Conservation (phyloP, 2,797 vertebrate genomes). For the Pelochelys cantorii region DNA sequence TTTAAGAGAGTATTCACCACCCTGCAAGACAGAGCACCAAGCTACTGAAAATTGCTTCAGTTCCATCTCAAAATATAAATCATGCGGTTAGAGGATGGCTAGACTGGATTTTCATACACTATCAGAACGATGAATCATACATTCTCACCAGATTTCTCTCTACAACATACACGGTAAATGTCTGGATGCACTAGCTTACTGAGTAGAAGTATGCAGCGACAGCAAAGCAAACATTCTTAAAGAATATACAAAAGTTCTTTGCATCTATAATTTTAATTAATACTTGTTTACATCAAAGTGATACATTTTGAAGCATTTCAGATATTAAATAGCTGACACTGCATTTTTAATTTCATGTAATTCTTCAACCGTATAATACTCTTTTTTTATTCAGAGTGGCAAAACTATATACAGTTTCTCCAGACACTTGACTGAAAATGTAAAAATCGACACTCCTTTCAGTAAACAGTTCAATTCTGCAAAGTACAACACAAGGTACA, state of each 20-base stretch:
- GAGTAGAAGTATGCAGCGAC: not conserved
- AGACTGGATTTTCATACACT: not conserved
- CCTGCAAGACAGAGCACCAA: not conserved
- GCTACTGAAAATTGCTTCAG: not conserved
- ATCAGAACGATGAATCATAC: not conserved
- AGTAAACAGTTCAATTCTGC: not conserved
- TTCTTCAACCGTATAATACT: not conserved
- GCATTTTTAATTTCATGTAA: not conserved
- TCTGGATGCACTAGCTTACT: not conserved
- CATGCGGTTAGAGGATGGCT: not conserved
- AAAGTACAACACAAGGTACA: conserved; percentile 4
- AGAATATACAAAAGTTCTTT: not conserved
- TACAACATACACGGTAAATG: not conserved
- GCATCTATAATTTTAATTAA: not conserved
- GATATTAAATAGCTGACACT: not conserved
- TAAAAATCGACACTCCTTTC: not conserved
- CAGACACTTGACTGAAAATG: not conserved
- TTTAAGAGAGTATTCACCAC: not conserved
- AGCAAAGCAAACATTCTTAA: not conserved
- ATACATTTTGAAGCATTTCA: not conserved
- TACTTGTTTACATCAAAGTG: not conserved
- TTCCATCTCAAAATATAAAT: conserved; percentile 29
- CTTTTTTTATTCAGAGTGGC: not conserved
- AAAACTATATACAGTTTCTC: not conserved
- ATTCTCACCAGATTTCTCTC: conserved; percentile 13